Evolutionary conservation across 2,797 vertebrate genomes (phyloP), one percentile per base, ranked within the genome.

Genomic region (Tenualosa ilisha): DNA sequence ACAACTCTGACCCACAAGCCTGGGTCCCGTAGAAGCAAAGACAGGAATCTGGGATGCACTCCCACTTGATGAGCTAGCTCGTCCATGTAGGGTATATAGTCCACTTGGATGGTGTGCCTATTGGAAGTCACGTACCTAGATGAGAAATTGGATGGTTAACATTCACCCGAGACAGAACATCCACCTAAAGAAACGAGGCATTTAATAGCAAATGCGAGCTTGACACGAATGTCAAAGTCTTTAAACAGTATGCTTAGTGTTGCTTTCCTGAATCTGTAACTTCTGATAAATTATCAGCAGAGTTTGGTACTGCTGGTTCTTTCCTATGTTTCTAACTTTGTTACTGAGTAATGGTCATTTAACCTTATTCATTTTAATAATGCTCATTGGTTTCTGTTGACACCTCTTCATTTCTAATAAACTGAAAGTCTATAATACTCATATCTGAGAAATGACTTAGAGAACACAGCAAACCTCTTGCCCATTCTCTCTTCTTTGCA

Each of bases 81-180:
- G 0, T 99, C 97, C 97, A 98, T 97, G 92, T 96, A 97, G 0
- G 13, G 22, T 1, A 97, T 0, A 0, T 96, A 97, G 86, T 97
- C 96, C 9, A 95, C 96, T 85, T 98, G 97, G 89, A 98, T 96
- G 84, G 98, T 97, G 89, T 97, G 97, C 68, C 96, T 96, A 87
- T 90, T 96, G 89, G 96, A 97, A 3, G 86, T 85, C 90, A 97
- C 96, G 0, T 97, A 97, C 91, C 97, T 98, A 89, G 68, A 85
- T 59, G 88, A 85, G 15, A 89, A 22, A 84, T 0, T 8, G 0
- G 50, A 17, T 26, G 15, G 12, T 72, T 72, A 37, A 31, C 31
- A 31, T 31, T 31, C 31, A 31, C 31, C 31, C 31, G 1, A 31
- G 31, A 31, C 31, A 31, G 31, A 31, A 31, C 31, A 31, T 31